Base-by-base conservation (phyloP, 2,888 invertebrate genomes). In the Meliscaeva auricollis region DNA sequence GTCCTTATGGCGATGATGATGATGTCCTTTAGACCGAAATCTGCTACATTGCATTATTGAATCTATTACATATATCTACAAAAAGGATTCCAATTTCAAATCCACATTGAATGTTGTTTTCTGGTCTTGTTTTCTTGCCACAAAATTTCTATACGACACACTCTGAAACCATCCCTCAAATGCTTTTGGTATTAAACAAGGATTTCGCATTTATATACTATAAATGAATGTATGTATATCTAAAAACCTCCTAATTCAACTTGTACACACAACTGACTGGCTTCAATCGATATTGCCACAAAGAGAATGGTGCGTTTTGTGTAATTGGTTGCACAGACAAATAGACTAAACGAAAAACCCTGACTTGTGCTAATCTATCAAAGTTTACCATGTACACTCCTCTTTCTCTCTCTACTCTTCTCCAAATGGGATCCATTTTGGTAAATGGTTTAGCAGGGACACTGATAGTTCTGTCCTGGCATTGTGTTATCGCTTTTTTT, bases 21-120 rank as follows among this genome's bases (percentile, higher is more conserved):
- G 15, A 58, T 66, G 50, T 35, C 32, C 35, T 38, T 8, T 66
- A 9, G 20, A 20, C 20, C 20, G 0, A 8, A 32, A n/a, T 50
- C 32, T 66, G 30, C 26, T 66, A 66, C 50, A 32, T 35, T 70
- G 79, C 75, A 79, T 79, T 84, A 75, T 75, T 79, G 79, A 84
- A 69, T 79, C 83, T 69, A 75, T 75, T 83, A n/a, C n/a, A n/a
- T n/a, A n/a, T n/a, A 83, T 58, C 79, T 64, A 70, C 79, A 79
- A 84, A n/a, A 84, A 75, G 79, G 75, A 79, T 66, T 35, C 69
- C 70, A 70, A 75, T 70, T 74, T 74, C 69, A 52, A 74, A 62
- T 74, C 73, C 78, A 69, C 78, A 69, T 64, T 56, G 56, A 74
- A 44, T 83, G 78, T 69, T 78, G 68, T 69, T 64, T 74, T 58